Evolutionary conservation across 2,888 invertebrate species (phyloP), one percentile per base, ranked within the genome.

Genomic region (Patella depressa): DNA sequence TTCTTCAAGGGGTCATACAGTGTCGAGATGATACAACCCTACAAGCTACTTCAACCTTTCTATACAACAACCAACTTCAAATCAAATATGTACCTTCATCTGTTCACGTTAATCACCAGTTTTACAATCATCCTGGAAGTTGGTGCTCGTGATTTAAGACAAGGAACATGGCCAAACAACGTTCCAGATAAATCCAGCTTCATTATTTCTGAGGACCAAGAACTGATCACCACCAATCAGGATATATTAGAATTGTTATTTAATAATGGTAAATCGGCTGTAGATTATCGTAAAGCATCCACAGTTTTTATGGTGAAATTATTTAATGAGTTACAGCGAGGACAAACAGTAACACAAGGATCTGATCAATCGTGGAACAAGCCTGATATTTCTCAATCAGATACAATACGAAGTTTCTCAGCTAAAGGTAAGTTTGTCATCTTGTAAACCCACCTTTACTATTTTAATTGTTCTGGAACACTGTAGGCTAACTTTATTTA

Each of bases 211-310:
- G 71, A 54, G 45, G 29, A 53, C 54, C 53, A 17, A 5, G 70
- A 75, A 24, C 45, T 70, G 15, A n/a, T 55, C 7, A 70, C 69
- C 34, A 15, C 75, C 3, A 24, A 29, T 2, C 53, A 53, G 29
- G 71, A 75, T 29, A 80, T 81, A 11, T 77, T 80, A 71, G 59
- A 79, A 65, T 80, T 80, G 57, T 79, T 81, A 57, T 82, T 76
- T 77, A 79, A 80, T 29, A 83, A 80, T 53, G 80, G 83, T n/a
- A 75, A 78, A n/a, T 78, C 72, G n/a, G 79, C 59, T 0, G 75
- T 74, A 34, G 79, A 79, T 71, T 80, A 79, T 57, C 78, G 75
- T 9, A 84, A 82, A 71, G 79, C 91, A 94, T 95, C 88, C 3
- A 84, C 84, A 4, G 80, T 81, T 45, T 89, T 87, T 78, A 86